Conservation (phyloP, 2,113 vertebrate genomes). For the Heterotilapia buettikoferi region DNA sequence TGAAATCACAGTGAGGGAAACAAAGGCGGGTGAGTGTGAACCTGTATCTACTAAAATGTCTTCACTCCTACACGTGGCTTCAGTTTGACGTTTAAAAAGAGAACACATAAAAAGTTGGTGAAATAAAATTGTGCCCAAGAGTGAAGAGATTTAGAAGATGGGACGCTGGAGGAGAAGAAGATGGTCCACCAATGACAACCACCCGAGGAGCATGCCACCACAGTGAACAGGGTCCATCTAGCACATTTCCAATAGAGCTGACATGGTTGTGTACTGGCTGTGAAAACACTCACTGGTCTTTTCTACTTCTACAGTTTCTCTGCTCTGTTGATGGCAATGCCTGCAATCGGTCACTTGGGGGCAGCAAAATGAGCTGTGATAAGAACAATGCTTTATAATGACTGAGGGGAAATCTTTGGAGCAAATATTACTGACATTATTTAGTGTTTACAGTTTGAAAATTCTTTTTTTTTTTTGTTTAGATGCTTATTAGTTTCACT, state of each 20-base stretch:
- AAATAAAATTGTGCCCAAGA: neutral
- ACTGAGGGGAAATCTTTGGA: neutral
- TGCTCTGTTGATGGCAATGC: neutral
- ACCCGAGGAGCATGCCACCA: conserved; percentile 29
- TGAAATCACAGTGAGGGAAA: neutral
- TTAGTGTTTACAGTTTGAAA: neutral
- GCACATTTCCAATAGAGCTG: conserved; percentile 49
- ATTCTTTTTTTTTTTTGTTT: neutral
- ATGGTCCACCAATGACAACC: neutral
- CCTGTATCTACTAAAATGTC: conserved; percentile 14
- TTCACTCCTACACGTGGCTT: conserved; percentile 38
- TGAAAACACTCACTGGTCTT: neutral
- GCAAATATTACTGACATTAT: neutral
- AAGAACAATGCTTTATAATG: neutral
- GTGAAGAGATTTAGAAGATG: conserved; percentile 54
- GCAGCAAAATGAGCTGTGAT: neutral
- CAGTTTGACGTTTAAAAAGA: neutral
- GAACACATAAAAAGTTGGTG: neutral
- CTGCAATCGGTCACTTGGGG: neutral
- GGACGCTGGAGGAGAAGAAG: neutral
- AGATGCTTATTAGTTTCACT: neutral
- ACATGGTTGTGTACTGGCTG: neutral
- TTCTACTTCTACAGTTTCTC: neutral
- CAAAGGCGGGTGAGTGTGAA: neutral
- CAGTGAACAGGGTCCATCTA: conserved; percentile 7